Evolutionary conservation across 2,797 vertebrate genomes (phyloP).

Genomic region (Notolabrus celidotus): DNA sequence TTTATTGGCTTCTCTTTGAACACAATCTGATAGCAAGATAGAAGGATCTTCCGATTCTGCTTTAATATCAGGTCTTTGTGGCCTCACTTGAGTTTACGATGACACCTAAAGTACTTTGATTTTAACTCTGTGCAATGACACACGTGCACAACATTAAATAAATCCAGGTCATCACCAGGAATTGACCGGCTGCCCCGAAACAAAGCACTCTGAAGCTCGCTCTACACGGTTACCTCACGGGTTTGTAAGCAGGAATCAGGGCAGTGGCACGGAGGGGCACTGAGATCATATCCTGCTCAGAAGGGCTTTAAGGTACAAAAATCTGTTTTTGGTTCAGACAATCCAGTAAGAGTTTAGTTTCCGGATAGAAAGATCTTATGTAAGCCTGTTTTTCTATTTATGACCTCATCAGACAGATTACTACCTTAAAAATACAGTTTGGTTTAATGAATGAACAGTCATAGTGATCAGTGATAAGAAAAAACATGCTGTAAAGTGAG

Average conservation of each 20-base stretch:
- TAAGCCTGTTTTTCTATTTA: conserved; percentile 45
- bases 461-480: not conserved
- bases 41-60: conserved; percentile 6
- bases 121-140: too few species aligned
- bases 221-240: conserved; percentile 44
- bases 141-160: conserved; percentile 11
- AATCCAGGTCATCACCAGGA: conserved; percentile 25
- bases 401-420: conserved; percentile 35
- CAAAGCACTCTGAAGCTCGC: conserved; percentile 16
- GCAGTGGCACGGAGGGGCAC: conserved; percentile 40
- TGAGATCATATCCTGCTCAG: conserved; percentile 37
- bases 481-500: not conserved
- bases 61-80: conserved; percentile 3
- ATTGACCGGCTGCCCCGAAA: conserved; percentile 5
- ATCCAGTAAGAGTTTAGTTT: conserved; percentile 64
- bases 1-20: conserved; percentile 22
- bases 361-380: conserved; percentile 55
- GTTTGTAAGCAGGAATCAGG: conserved; percentile 53
- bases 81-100: too few species aligned
- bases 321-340: conserved; percentile 55
- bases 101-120: too few species aligned
- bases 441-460: not conserved
- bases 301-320: conserved; percentile 53
- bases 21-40: conserved; percentile 10
- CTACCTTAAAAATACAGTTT: not conserved